Percentiles rank a stretch among this genome's conserved stretches.
Conservation (phyloP, 2,797 vertebrate species). For the Coregonus suidteri region DNA sequence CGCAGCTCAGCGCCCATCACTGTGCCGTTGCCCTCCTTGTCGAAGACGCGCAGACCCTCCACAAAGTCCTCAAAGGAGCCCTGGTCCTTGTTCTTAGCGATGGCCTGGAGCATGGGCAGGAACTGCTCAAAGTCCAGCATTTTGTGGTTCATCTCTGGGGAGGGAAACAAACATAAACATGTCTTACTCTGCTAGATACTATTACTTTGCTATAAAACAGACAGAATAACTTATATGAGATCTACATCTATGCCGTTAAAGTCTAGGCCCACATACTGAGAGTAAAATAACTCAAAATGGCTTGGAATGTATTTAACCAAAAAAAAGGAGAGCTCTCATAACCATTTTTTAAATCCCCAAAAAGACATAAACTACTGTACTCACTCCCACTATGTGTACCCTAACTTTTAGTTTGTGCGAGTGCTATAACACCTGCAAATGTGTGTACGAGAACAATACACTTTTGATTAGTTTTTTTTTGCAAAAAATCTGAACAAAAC, state of each 20-base stretch:
- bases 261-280: background rate
- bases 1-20: constrained; percentile 94
- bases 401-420: background rate
- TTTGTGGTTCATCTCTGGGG: constrained; percentile 88
- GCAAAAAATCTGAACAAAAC: background rate
- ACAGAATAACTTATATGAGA: background rate
- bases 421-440: too few relatives aligned
- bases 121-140: constrained; percentile 92
- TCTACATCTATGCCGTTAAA: background rate
- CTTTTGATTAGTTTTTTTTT: background rate
- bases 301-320: too few relatives aligned
- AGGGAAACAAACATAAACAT: background rate
- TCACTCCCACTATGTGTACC: background rate
- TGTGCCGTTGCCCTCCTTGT: constrained; percentile 93
- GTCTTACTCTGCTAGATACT: background rate
- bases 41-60: constrained; percentile 89
- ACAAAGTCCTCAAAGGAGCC: constrained; percentile 91
- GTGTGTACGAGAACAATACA: background rate
- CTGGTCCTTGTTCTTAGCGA: constrained; percentile 94
- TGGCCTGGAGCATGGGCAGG: constrained; percentile 90
- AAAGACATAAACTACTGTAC: background rate
- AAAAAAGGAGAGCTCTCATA: background rate
- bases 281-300: background rate
- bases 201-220: background rate
- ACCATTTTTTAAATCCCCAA: background rate